Percentiles rank a stretch among this genome's conserved stretches.
Evolutionary conservation across 2,797 vertebrate species (phyloP).

Genomic region (Gymnothorax reevesii): DNA sequence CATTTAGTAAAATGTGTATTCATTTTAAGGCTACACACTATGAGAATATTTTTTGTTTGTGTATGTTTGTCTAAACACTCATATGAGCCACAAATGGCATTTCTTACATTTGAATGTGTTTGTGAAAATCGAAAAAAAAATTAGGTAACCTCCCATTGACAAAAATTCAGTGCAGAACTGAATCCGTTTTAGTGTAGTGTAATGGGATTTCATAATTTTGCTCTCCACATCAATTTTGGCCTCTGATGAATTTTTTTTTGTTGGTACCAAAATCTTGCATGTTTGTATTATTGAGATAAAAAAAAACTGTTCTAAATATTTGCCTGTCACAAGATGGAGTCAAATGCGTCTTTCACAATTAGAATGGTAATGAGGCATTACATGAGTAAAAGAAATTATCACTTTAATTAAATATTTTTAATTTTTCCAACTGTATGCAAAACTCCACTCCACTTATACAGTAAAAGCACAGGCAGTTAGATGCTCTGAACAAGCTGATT

Average conservation of each 20-base stretch:
- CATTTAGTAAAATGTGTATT: constrained; percentile 8
- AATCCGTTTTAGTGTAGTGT: not conserved
- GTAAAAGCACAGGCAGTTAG: not conserved
- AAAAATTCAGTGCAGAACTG: not conserved
- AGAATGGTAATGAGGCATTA: not conserved
- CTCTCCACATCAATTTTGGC: not conserved
- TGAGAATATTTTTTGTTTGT: constrained; percentile 5
- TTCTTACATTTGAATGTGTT: constrained; percentile 20
- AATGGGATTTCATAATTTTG: not conserved
- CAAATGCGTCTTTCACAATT: not conserved
- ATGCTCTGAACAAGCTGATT: not conserved
- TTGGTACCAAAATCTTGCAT: not conserved
- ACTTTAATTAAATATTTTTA: not conserved
- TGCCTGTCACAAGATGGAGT: not conserved
- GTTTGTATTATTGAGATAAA: not conserved
- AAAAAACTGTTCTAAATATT: not conserved
- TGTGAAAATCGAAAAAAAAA: constrained; percentile 3
- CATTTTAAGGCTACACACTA: constrained; percentile 12
- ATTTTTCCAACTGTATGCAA: not conserved
- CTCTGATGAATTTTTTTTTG: not conserved
- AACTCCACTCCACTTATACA: not conserved
- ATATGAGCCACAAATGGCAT: not conserved
- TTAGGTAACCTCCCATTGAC: not conserved
- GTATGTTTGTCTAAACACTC: not conserved
- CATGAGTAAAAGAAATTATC: not conserved